phyloP scores from a whole-genome alignment of 1,140 invertebrate species.

The Rhyacophila brunnea region DNA sequence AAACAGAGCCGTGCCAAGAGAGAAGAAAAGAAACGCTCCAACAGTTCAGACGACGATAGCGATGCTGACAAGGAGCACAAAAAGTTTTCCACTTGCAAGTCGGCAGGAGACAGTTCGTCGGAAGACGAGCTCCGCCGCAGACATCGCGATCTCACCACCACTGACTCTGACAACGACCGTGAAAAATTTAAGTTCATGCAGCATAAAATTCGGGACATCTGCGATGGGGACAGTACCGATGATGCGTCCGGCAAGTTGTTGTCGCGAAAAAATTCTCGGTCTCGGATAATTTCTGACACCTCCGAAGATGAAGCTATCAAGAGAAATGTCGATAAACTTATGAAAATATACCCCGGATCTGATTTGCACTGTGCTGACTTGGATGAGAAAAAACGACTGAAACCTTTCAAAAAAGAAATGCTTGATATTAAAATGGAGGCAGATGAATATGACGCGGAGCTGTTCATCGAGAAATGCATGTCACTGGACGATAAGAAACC shows the following conservation, averaged over 20 bases:
- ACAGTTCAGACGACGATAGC: conserved; percentile 82
- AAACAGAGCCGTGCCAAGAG: conserved; percentile 83
- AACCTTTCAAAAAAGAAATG: conserved; percentile 40
- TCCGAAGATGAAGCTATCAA: conserved; percentile 55
- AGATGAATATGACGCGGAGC: conserved; percentile 32
- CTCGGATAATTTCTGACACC: conserved; percentile 60
- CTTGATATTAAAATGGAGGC: conserved; percentile 47
- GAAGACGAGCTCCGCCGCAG: conserved; percentile 54
- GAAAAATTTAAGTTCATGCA: conserved; percentile 41
- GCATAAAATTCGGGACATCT: conserved; percentile 33
- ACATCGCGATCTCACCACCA: conserved; percentile 44
- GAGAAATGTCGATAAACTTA: conserved; percentile 46
- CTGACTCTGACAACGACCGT: conserved; percentile 49
- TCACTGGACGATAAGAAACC: conserved; percentile 12
- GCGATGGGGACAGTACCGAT: conserved; percentile 45
- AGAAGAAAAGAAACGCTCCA: conserved; percentile 84
- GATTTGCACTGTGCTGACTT: conserved; percentile 43
- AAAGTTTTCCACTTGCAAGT: conserved; percentile 44
- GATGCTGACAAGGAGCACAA: conserved; percentile 57
- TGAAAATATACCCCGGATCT: conserved; percentile 49
- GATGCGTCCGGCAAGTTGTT: conserved; percentile 50
- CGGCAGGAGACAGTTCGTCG: conserved; percentile 56
- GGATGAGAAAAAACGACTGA: conserved; percentile 28
- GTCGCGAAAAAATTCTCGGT: conserved; percentile 54
- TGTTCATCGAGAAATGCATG: conserved; percentile 4